Base-by-base conservation (phyloP, 1,140 invertebrate species). In the Hylyphantes graminicola region DNA sequence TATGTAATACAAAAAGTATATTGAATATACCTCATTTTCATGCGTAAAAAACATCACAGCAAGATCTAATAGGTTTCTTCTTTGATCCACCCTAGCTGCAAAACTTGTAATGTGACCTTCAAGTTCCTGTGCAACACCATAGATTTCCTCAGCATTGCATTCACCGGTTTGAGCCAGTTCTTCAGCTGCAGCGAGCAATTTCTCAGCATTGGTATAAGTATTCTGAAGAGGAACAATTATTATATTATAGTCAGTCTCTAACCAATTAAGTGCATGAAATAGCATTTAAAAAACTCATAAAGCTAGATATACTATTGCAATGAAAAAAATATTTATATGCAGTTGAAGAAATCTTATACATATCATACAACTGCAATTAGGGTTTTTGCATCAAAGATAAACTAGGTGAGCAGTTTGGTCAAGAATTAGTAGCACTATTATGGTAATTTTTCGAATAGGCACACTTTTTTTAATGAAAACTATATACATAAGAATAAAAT, bases 121-220 rank as follows among this genome's bases (percentile, higher is more conserved):
- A 51, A 99, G 91, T 88, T 98, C 95, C 72, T 95, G 93, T 9
- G 97, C 97, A 57, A 97, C 97, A 6, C 94, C 93, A 87, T 96
- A 95, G 87, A 98, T 98, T 88, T 98, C 97, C 88, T 98, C 96
- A 0, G 96, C 94, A 88, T 97, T 96, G 88, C 97, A 98, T 90
- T 99, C 97, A 0, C 97, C 97, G 0, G 97, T 98, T 72, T 96
- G 94, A 1, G 97, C 97, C 82, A 99, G 90, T 89, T 99, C 97
- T 88, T 98, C 96, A 0, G 97, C 97, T 0, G 97, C 97, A 0
- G 95, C 94, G 35, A 99, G 90, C 19, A 99, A 91, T 90, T 99
- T 99, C 87, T 99, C 97, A 2, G 98, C 97, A 91, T 99, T 99
- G 48, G 96, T 98, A 88, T 99, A 98, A 0, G 98, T 99, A 89